Evolutionary conservation across 2,888 invertebrate species (phyloP), one percentile per base, ranked within the genome.

Genomic region (Tenthredo mesomela): DNA sequence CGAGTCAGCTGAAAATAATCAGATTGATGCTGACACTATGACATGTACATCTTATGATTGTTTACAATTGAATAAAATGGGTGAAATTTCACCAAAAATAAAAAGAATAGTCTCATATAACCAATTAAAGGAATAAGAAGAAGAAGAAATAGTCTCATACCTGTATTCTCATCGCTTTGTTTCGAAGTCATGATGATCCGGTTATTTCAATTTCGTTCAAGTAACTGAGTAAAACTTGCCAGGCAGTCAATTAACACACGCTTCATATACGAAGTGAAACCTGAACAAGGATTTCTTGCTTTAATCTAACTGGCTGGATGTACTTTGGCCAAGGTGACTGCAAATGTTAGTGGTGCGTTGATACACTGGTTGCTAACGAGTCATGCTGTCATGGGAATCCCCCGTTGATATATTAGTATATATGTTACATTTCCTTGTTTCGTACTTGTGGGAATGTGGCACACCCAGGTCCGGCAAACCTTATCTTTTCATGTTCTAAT

Each of bases 131-230:
- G n/a, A n/a, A n/a, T n/a, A n/a, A n/a, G n/a, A n/a, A n/a, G n/a
- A n/a, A n/a, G n/a, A n/a, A n/a, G n/a, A n/a, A n/a, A n/a, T n/a
- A n/a, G n/a, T n/a, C 25, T 25, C 25, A 61, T n/a, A 70, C 70
- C 70, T n/a, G 70, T 70, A 70, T 12, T 70, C 15, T 29, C 70
- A 70, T 70, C 70, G 7, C 33, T 70, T 6, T 70, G 33, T n/a
- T 70, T 70, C 18, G 70, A 70, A 37, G 70, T 37, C 70, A 70
- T 70, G 70, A 70, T 37, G 37, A 67, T 21, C 33, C 15, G 10
- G 29, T 29, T n/a, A 1, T 18, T 18, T 2, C 7, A 58, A 58
- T n/a, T 9, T 12, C 12, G 21, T n/a, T 2, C 21, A 58, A n/a
- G 21, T 9, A 7, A 58, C 21, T 58, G 47, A n/a, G n/a, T 58